Percentiles rank a stretch among this genome's conserved stretches.
phyloP scores from a whole-genome alignment of 2,888 invertebrate species.

The Tortricodes alternella region DNA sequence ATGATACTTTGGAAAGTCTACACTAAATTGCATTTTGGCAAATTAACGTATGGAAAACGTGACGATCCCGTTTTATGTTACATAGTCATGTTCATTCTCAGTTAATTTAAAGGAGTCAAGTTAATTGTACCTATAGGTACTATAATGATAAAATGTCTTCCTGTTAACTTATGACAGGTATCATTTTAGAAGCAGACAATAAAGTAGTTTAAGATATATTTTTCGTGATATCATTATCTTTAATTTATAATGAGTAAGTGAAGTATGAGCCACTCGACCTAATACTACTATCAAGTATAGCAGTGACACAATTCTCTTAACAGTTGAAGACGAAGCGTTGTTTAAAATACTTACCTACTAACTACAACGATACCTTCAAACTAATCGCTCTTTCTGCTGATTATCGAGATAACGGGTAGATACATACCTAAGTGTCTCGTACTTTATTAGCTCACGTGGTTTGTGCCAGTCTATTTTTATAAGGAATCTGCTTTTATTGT shows the following conservation, averaged over 20 bases:
- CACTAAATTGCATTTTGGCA: too few species aligned
- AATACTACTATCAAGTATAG: slow-evolving; percentile 45
- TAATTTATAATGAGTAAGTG: slow-evolving; percentile 55
- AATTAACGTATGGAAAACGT: too few species aligned
- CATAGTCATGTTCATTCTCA: slow-evolving; percentile 12
- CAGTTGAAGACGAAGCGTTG: slow-evolving; percentile 14
- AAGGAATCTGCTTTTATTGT: too few species aligned
- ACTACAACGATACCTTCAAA: slow-evolving; percentile 11
- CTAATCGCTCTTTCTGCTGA: slow-evolving; percentile 33
- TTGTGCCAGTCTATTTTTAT: too few species aligned
- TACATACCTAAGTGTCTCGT: too few species aligned
- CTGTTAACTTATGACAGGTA: not conserved
- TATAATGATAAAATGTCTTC: slow-evolving; percentile 36
- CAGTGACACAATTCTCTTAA: slow-evolving; percentile 36
- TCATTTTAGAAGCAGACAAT: slow-evolving; percentile 38
- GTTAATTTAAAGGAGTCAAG: slow-evolving; percentile 30
- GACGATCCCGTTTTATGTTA: too few species aligned
- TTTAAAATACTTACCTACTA: slow-evolving; percentile 6
- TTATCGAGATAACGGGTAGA: slow-evolving; percentile 30
- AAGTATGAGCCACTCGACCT: slow-evolving; percentile 55
- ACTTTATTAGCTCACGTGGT: too few species aligned
- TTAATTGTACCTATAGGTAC: too few species aligned
- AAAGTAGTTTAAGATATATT: slow-evolving; percentile 51
- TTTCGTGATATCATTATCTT: slow-evolving; percentile 61
- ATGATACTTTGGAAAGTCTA: too few species aligned